Conservation (phyloP, 2,113 vertebrate genomes). For the Xerus inauris region DNA sequence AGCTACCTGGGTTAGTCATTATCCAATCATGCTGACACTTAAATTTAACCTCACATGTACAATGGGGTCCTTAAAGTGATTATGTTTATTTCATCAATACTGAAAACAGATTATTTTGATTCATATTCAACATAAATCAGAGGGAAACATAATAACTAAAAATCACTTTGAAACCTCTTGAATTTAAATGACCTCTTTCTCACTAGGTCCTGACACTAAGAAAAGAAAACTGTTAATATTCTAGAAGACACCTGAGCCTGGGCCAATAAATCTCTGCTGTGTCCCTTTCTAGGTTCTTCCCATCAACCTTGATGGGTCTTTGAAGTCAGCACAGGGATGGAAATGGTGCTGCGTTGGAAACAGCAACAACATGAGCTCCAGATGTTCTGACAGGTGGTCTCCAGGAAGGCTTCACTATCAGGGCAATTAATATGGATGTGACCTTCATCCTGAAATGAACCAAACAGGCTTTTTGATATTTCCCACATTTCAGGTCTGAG, state of each 20-base stretch:
- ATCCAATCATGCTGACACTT: neutral
- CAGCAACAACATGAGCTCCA: slow-evolving; percentile 56
- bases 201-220: neutral
- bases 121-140: neutral
- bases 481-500: slow-evolving; percentile 58
- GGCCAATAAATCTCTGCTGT: neutral
- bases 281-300: slow-evolving; percentile 27
- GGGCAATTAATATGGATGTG: slow-evolving; percentile 79
- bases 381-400: slow-evolving; percentile 81
- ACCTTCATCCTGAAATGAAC: slow-evolving; percentile 78
- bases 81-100: slow-evolving; percentile 7
- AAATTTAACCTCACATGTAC: neutral
- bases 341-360: slow-evolving; percentile 13
- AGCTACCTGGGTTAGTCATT: neutral
- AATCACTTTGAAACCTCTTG: neutral
- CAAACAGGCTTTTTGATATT: slow-evolving; percentile 70
- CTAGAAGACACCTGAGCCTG: neutral
- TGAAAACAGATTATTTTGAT: slow-evolving; percentile 33
- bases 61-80: neutral
- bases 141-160: neutral
- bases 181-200: slow-evolving; percentile 34
- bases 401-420: slow-evolving; percentile 62
- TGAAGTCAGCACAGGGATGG: slow-evolving; percentile 64
- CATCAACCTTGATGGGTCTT: slow-evolving; percentile 67
- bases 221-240: slow-evolving; percentile 29